Evolutionary conservation across 2,113 vertebrate species (phyloP), one percentile per base, ranked within the genome.

Genomic region (Tetrao urogallus): DNA sequence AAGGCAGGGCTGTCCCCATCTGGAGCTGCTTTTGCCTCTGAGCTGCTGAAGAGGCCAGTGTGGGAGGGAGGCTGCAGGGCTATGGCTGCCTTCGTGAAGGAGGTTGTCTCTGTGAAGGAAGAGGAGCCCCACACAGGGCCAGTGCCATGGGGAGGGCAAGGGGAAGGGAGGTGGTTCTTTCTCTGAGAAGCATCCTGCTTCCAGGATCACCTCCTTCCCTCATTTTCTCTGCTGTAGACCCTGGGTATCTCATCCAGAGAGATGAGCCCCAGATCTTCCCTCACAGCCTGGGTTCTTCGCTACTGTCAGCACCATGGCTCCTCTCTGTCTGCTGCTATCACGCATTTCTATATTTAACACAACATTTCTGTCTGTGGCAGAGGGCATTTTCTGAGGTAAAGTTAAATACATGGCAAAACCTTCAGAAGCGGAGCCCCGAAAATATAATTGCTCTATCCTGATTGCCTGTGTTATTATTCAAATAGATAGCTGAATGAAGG

Each of bases 331-430:
- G 17, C 75, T 82, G 61, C 43, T 92, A 48, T 88, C 61, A 15
- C 3, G 2, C 32, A 54, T 57, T 93, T 91, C 76, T 88, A 88
- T 83, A 86, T 94, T 70, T 90, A 94, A 82, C 88, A 28, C 88
- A 86, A 82, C 60, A 72, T 11, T 94, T 58, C 40, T 78, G 66
- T 64, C 85, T 91, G 66, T 88, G 88, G 66, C 58, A 82, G 74
- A 70, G 70, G 63, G 61, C 8, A 3, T 86, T 94, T 94, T 94
- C 91, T 91, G 73, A 93, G 66, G 80, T 69, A 63, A 74, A 88
- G 76, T 91, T 80, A 92, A 92, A 90, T 90, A 58, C 18, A 8
- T 4, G 43, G 73, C 47, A 86, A 92, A 95, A 69, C 57, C 45
- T 92, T 94, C 69, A 78, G 36, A 91, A 91, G 72, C 3, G 65